Conservation (phyloP, 2,113 vertebrate genomes). For the Mormyrus iriodes region DNA sequence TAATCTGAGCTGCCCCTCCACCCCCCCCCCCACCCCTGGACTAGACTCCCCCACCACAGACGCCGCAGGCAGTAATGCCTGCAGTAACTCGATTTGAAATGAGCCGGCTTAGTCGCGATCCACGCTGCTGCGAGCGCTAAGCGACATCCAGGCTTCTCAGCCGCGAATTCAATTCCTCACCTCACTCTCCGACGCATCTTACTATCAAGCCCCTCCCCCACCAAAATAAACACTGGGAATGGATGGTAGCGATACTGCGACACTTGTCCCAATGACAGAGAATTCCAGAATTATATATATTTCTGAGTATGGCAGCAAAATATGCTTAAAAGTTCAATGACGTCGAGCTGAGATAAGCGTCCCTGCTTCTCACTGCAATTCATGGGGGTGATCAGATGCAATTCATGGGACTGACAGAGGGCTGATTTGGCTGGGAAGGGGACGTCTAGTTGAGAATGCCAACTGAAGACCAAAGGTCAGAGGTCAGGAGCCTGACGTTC, state of each 20-base stretch:
- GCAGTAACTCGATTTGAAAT: conserved; percentile 37
- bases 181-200: neutral
- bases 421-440: neutral
- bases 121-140: conserved; percentile 3
- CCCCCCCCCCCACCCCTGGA: neutral
- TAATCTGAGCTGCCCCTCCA: too few relatives aligned
- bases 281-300: neutral
- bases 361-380: neutral
- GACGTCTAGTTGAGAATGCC: neutral
- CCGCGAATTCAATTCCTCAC: conserved; percentile 28
- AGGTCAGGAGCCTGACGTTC: neutral
- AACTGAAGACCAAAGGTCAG: neutral
- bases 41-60: neutral
- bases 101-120: conserved; percentile 31
- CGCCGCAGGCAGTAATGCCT: conserved; percentile 6
- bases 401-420: neutral
- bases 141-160: conserved; percentile 13
- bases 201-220: neutral
- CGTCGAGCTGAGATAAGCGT: neutral
- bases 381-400: neutral
- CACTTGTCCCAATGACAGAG: neutral
- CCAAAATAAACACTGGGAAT: neutral
- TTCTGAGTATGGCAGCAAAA: neutral
- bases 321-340: neutral
- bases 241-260: neutral